These are phyloP conservation scores for Micromys minutus DNA, from an alignment of 2,113 vertebrate genomes.

Conservation along the genomic window DNA sequence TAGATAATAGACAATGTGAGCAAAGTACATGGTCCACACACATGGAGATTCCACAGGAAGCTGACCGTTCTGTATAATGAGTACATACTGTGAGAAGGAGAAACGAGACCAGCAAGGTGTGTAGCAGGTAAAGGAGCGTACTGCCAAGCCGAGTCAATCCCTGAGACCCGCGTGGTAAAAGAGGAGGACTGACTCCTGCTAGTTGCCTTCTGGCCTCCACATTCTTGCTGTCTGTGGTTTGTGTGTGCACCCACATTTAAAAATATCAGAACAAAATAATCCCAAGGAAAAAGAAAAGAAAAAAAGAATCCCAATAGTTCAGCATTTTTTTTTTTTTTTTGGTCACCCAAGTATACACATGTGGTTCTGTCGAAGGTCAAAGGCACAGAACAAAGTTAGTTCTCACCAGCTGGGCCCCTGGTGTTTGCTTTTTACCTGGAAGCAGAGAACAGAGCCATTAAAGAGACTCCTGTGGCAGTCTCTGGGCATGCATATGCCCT, in stretches of 20 bases:
- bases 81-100: background rate
- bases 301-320: background rate
- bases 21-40: background rate
- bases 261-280: background rate
- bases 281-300: background rate
- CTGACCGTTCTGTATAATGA: too few relatives aligned
- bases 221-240: too few relatives aligned
- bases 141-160: background rate
- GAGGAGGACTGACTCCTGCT: background rate
- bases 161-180: background rate
- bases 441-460: background rate
- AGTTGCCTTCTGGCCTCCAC: too few relatives aligned
- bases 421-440: background rate
- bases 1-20: too few relatives aligned
- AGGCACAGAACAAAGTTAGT: background rate
- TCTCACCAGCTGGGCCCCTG: background rate
- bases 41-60: background rate
- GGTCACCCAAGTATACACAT: too few relatives aligned
- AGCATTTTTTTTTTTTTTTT: background rate
- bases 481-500: rapidly evolving
- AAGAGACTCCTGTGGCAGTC: background rate
- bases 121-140: background rate
- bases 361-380: background rate
- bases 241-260: background rate
- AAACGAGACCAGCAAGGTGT: background rate